phyloP scores from a whole-genome alignment of 2,888 invertebrate genomes.

The Stegana nigrithorax region DNA sequence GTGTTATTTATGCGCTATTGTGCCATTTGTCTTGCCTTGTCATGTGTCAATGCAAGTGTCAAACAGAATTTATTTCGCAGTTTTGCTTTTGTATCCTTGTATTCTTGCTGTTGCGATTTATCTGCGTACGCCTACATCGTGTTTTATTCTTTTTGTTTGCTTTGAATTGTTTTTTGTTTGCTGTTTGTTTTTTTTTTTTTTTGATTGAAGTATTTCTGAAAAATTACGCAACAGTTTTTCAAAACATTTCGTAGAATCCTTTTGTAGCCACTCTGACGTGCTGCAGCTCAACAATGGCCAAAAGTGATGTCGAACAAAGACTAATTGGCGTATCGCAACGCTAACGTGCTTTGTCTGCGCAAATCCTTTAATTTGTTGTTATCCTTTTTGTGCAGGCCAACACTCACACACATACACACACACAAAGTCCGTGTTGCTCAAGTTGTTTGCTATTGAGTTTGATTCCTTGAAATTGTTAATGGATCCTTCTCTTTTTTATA shows the following conservation, averaged over 20 bases:
- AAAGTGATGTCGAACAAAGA: slow-evolving; percentile 28
- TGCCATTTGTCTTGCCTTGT: no score
- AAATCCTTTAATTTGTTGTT: slow-evolving; percentile 53
- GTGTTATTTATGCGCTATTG: slow-evolving; percentile 29
- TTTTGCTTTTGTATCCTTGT: not conserved
- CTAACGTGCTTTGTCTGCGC: slow-evolving; percentile 14
- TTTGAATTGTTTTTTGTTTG: no score
- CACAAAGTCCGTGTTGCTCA: not conserved
- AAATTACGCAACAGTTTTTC: slow-evolving; percentile 13
- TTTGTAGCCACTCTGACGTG: slow-evolving; percentile 22
- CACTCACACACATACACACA: slow-evolving; percentile 22
- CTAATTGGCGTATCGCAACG: not conserved
- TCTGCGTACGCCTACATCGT: not conserved
- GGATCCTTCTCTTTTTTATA: not conserved
- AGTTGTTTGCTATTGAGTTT: not conserved
- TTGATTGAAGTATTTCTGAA: slow-evolving; percentile 8
- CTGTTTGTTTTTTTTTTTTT: not conserved
- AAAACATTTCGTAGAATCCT: slow-evolving; percentile 41
- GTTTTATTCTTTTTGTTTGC: no score
- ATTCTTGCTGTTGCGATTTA: not conserved
- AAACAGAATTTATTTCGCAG: slow-evolving; percentile 11
- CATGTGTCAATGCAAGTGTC: slow-evolving; percentile 16
- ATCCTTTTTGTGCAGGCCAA: slow-evolving; percentile 40
- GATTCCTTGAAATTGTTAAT: slow-evolving; percentile 12
- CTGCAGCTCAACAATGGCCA: slow-evolving; percentile 22